Percentiles rank a stretch among this genome's conserved stretches.
phyloP scores from a whole-genome alignment of 2,797 vertebrate genomes.

The Jordanella pulchra region DNA sequence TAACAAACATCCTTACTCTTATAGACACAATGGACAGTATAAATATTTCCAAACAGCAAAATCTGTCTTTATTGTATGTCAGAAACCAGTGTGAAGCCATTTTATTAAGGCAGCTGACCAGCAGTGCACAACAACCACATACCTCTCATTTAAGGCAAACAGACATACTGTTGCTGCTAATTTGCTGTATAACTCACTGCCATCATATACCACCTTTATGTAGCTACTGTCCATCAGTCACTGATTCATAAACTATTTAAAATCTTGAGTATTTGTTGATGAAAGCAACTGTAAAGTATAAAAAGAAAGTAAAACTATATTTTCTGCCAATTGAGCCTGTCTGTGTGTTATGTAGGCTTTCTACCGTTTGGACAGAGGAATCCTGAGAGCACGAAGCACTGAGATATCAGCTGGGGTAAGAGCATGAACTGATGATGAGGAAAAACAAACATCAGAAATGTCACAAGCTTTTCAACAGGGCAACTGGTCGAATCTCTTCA shows the following conservation, averaged over 20 bases:
- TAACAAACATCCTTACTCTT: background rate
- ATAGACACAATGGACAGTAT: background rate
- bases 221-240: background rate
- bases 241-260: background rate
- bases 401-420: constrained; percentile 67
- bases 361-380: constrained; percentile 63
- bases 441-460: background rate
- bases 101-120: background rate
- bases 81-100: background rate
- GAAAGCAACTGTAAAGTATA: background rate
- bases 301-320: background rate
- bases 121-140: background rate
- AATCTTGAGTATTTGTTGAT: background rate
- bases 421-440: constrained; percentile 61
- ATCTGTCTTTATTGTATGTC: background rate
- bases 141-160: background rate
- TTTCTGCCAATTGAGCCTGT: background rate
- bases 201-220: too few species aligned
- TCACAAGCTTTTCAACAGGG: background rate
- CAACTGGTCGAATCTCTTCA: background rate
- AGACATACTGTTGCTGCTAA: background rate
- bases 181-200: background rate
- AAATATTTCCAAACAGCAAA: background rate
- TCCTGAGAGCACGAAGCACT: constrained; percentile 58
- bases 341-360: background rate